Conservation (phyloP, 2,888 invertebrate species). For the Hipparchia semele region DNA sequence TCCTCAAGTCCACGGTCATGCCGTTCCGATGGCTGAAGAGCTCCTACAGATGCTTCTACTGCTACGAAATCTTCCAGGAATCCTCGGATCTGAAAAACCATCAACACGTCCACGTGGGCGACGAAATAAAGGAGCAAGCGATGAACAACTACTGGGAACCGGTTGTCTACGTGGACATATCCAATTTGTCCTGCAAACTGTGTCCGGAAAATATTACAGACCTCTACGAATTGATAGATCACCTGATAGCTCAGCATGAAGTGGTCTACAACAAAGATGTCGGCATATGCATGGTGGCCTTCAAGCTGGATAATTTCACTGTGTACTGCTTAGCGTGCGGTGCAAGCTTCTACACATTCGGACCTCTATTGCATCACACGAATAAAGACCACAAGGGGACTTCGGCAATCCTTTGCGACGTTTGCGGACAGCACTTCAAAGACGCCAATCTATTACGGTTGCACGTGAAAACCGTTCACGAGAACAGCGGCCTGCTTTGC, state of each 20-base stretch:
- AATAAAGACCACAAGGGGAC: slow-evolving; percentile 75
- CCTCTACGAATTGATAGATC: slow-evolving; percentile 68
- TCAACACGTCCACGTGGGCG: slow-evolving; percentile 57
- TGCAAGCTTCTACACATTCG: slow-evolving; percentile 68
- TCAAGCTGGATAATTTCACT: slow-evolving; percentile 66
- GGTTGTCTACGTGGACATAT: slow-evolving; percentile 69
- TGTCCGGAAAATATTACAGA: slow-evolving; percentile 61
- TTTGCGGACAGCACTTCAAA: slow-evolving; percentile 75
- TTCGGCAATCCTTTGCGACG: slow-evolving; percentile 69
- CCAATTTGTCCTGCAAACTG: slow-evolving; percentile 62
- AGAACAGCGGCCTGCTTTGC: slow-evolving; percentile 64
- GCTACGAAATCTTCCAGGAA: slow-evolving; percentile 76
- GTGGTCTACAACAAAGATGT: slow-evolving; percentile 69
- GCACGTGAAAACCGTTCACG: slow-evolving; percentile 69
- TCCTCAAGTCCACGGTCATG: slow-evolving; percentile 68
- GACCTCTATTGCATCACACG: slow-evolving; percentile 69
- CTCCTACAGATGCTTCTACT: slow-evolving; percentile 75
- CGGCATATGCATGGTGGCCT: slow-evolving; percentile 70
- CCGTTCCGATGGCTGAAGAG: slow-evolving; percentile 76
- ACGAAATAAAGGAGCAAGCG: slow-evolving; percentile 61
- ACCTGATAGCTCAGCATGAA: slow-evolving; percentile 61
- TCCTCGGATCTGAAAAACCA: slow-evolving; percentile 65
- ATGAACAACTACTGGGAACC: slow-evolving; percentile 77
- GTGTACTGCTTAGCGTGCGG: slow-evolving; percentile 68
- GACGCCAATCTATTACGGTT: slow-evolving; percentile 58